These are phyloP conservation scores for Tupaia chinensis DNA, from an alignment of 2,113 vertebrate genomes.

Conservation along the genomic window DNA sequence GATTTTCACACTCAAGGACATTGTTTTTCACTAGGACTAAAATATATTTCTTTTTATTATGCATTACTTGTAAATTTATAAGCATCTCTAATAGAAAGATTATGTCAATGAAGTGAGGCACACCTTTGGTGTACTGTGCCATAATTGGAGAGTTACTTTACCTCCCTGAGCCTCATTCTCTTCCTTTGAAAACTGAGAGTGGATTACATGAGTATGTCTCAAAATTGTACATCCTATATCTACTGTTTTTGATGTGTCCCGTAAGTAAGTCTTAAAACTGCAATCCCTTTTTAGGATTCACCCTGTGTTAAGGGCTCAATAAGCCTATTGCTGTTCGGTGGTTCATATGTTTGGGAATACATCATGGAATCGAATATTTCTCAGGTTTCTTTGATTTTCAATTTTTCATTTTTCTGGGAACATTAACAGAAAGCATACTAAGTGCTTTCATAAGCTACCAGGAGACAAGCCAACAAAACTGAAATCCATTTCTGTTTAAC, in stretches of 20 bases:
- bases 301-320: neutral
- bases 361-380: neutral
- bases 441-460: neutral
- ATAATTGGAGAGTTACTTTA: neutral
- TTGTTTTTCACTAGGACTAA: neutral
- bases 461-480: neutral
- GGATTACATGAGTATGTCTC: neutral
- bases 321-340: neutral
- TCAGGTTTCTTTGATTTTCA: neutral
- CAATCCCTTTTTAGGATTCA: neutral
- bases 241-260: neutral
- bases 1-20: neutral
- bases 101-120: rapidly evolving
- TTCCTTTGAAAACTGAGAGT: neutral
- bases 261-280: neutral
- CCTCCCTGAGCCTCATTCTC: neutral
- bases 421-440: neutral
- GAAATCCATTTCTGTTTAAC: neutral
- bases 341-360: neutral
- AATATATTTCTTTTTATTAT: neutral
- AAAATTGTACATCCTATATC: neutral
- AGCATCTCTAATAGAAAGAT: neutral
- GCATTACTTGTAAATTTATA: neutral
- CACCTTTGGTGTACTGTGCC: too few species aligned
- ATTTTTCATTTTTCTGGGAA: neutral